Conservation (phyloP, 2,797 vertebrate genomes). For the Falco columbarius region DNA sequence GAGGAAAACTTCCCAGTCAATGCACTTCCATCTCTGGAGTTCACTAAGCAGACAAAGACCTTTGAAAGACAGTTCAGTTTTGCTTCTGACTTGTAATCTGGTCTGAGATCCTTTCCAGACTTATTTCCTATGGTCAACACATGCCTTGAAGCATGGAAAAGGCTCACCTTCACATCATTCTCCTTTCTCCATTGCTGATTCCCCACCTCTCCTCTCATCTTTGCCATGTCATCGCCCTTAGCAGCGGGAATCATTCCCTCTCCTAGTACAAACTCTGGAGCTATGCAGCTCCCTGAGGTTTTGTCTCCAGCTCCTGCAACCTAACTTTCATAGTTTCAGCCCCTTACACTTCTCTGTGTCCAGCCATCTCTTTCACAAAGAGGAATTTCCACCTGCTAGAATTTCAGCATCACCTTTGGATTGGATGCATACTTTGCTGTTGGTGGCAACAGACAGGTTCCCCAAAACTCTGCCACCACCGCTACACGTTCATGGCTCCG, state of each 20-base stretch:
- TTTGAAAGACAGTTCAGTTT: not conserved
- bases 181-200: not conserved
- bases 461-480: not conserved
- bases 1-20: not conserved
- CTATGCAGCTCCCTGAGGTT: not conserved
- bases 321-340: not conserved
- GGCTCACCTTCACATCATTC: not conserved
- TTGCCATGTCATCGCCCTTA: not conserved
- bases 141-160: not conserved
- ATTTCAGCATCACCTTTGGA: not conserved
- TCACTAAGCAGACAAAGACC: not conserved
- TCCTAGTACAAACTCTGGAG: not conserved
- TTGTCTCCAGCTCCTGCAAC: not conserved
- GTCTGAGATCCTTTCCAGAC: not conserved
- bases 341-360: not conserved
- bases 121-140: not conserved
- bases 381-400: not conserved
- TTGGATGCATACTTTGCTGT: not conserved
- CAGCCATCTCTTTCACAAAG: not conserved
- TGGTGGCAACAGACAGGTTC: not conserved
- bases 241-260: not conserved
- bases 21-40: not conserved
- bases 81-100: not conserved
- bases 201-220: not conserved
- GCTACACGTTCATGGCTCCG: rapidly evolving